Base-by-base conservation (phyloP, 2,888 invertebrate genomes). In the Apodemia duryi region DNA sequence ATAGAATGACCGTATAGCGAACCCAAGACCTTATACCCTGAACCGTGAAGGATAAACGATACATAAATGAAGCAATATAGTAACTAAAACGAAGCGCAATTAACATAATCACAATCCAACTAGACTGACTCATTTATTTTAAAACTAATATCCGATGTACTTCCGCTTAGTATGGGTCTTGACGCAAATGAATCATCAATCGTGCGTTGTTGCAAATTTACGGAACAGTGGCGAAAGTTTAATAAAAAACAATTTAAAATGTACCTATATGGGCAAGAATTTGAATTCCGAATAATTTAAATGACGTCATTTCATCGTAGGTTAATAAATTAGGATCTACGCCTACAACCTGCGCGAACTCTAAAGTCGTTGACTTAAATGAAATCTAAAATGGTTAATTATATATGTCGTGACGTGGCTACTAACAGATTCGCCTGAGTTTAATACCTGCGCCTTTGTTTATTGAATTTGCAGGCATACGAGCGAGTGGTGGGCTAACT, bases 51-150 rank as follows among this genome's bases (percentile, higher is more conserved):
- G 43, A 38, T 38, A 38, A 38, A 38, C 38, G 7, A 9, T 9
- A 38, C 38, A 38, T 38, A 38, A 38, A 38, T 38, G 10, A 43
- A 3, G 43, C 11, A 43, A 11, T 43, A 43, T 2, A n/a, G 49
- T 2, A 13, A 6, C 49, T 57, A 57, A 29, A 57, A 54, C 29
- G 1, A 57, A 29, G 32, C 57, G 57, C 32, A 57, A 32, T 57
- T 57, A 29, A 29, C 57, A 52, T 52, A 57, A 57, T 57, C 66
- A 35, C 51, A 49, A 63, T 64, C 61, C 62, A 46, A 43, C 66
- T 60, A 49, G 64, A 64, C 69, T 73, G 73, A 75, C 68, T 75
- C 74, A 74, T 66, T 68, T 70, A 74, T 66, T 68, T 70, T 67
- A 70, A 72, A 71, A 74, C 70, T 69, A 66, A 63, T 68, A 73